Evolutionary conservation across 2,888 invertebrate genomes (phyloP).

Genomic region (Noctua janthe): DNA sequence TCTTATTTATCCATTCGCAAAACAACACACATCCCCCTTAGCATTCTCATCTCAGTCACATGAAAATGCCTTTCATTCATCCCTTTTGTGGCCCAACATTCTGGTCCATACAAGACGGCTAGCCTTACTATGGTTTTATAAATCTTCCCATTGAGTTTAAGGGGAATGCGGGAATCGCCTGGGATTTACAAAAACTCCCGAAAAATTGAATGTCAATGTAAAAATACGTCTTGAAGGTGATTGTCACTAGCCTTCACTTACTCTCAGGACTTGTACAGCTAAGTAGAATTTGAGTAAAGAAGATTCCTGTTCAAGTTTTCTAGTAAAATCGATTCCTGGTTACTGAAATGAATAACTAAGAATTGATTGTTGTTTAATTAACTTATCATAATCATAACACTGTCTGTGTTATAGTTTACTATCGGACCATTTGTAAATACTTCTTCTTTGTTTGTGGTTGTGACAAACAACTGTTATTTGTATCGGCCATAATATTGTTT

Average conservation of each 20-base stretch:
- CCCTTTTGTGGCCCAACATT: background rate
- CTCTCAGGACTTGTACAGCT: background rate
- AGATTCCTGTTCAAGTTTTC: background rate
- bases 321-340: background rate
- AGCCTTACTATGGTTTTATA: background rate
- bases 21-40: background rate
- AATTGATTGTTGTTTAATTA: background rate
- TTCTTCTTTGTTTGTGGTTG: conserved; percentile 41
- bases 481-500: conserved; percentile 43
- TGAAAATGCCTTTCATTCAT: background rate
- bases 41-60: background rate
- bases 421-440: conserved; percentile 43
- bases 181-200: background rate
- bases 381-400: conserved; percentile 14
- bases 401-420: conserved; percentile 33
- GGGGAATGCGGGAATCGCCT: background rate
- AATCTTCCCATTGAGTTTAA: background rate
- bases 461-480: conserved; percentile 51
- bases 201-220: background rate
- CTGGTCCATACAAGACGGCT: background rate
- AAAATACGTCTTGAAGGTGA: background rate
- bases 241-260: background rate
- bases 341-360: conserved; percentile 7
- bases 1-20: too few relatives aligned
- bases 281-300: background rate